Conservation (phyloP, 2,888 invertebrate species). For the Cancer borealis region DNA sequence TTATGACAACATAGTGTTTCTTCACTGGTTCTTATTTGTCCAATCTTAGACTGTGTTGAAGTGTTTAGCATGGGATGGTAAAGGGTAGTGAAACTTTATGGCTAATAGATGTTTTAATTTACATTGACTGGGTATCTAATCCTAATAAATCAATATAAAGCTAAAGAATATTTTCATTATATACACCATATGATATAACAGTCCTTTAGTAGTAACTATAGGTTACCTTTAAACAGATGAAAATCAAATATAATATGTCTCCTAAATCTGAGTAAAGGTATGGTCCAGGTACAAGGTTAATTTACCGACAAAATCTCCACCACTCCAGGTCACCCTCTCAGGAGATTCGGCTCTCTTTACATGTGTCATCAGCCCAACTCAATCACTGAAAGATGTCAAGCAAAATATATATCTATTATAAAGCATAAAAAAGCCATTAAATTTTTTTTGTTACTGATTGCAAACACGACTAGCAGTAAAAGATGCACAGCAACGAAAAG, state of each 20-base stretch:
- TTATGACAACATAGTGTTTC: not conserved
- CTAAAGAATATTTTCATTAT: conserved; percentile 65
- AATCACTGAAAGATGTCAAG: conserved; percentile 56
- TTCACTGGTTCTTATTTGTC: not conserved
- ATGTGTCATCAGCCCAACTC: conserved; percentile 50
- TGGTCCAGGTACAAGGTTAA: conserved; percentile 74
- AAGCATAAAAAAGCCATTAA: conserved; percentile 68
- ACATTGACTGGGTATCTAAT: conserved; percentile 62
- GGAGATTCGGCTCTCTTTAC: conserved; percentile 53
- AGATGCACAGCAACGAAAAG: conserved; percentile 68
- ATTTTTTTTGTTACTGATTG: conserved; percentile 68
- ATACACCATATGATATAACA: conserved; percentile 69
- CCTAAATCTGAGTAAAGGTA: conserved; percentile 67
- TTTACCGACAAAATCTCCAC: conserved; percentile 48
- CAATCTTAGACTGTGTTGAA: not conserved
- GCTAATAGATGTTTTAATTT: conserved; percentile 49
- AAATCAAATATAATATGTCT: conserved; percentile 70
- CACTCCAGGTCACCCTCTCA: not conserved
- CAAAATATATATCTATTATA: conserved; percentile 63
- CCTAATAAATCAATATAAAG: conserved; percentile 69
- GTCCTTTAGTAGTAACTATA: conserved; percentile 70
- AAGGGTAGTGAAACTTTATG: not conserved
- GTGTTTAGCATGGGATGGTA: not conserved
- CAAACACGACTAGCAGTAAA: conserved; percentile 72
- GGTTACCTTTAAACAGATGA: conserved; percentile 67